Evolutionary conservation across 2,797 vertebrate genomes (phyloP).

Genomic region (Oreochromis mossambicus): DNA sequence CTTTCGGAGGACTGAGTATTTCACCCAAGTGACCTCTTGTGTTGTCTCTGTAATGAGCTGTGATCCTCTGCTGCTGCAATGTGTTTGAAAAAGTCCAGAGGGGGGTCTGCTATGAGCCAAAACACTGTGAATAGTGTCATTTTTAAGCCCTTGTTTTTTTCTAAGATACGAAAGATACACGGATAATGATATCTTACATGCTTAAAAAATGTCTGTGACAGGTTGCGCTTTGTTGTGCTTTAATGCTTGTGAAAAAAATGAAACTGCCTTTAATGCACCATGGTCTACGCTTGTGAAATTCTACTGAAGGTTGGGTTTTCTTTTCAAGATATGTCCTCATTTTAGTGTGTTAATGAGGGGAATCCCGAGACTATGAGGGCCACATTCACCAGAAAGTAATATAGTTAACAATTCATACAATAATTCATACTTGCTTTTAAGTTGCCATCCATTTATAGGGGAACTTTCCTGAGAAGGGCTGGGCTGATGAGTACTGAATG

Average conservation of each 20-base stretch:
- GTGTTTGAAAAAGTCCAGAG: neutral
- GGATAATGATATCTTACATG: neutral
- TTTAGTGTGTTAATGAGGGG: neutral
- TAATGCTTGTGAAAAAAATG: neutral
- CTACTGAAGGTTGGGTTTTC: neutral
- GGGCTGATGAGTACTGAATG: neutral
- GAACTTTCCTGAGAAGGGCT: neutral
- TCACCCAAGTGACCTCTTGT: neutral
- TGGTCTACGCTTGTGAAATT: neutral
- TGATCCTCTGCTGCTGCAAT: neutral
- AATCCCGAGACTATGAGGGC: neutral
- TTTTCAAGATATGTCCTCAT: neutral
- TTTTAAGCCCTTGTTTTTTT: neutral
- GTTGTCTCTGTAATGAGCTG: constrained; percentile 1
- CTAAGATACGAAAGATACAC: neutral
- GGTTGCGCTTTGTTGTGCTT: neutral
- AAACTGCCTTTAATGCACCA: neutral
- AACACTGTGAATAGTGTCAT: constrained; percentile 16
- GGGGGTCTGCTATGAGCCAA: neutral
- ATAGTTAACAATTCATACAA: neutral
- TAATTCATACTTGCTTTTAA: neutral
- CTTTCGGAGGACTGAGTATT: neutral
- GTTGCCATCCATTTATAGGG: accelerated
- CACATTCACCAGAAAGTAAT: neutral
- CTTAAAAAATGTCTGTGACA: neutral